Percentiles rank a stretch among this genome's conserved stretches.
Evolutionary conservation across 2,113 vertebrate species (phyloP).

Genomic region (Mesembrinibis cayennensis): DNA sequence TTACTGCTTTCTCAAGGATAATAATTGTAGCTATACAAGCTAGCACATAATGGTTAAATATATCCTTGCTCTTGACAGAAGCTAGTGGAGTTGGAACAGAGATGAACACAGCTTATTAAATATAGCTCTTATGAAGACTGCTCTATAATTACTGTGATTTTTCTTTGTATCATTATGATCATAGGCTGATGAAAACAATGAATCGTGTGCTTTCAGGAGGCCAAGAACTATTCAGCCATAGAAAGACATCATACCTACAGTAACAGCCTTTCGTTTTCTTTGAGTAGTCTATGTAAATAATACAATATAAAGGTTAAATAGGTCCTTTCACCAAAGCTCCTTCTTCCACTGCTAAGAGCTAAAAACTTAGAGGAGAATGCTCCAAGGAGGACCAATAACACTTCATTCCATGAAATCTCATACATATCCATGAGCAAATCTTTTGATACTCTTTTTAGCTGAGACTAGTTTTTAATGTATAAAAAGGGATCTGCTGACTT

Average conservation of each 20-base stretch:
- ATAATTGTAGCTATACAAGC: constrained; percentile 32
- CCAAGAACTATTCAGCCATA: constrained; percentile 16
- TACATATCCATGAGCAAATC: background rate
- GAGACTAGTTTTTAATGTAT: background rate
- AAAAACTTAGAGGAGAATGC: background rate
- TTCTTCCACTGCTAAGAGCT: background rate
- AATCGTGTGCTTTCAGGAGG: constrained; percentile 12
- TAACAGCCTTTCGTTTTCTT: background rate
- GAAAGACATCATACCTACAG: background rate
- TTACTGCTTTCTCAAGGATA: background rate
- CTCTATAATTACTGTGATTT: constrained; percentile 61
- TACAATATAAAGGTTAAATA: background rate
- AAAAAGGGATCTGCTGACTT: background rate
- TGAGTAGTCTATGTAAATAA: background rate
- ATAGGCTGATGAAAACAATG: constrained; percentile 49
- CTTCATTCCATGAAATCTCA: background rate
- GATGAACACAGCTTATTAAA: constrained; percentile 57
- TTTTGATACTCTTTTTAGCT: background rate
- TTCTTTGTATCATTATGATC: constrained; percentile 58
- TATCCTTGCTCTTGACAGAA: constrained; percentile 60
- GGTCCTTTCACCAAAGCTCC: background rate
- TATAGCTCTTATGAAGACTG: constrained; percentile 58
- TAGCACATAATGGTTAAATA: constrained; percentile 51
- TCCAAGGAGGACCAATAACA: background rate
- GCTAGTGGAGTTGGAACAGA: constrained; percentile 43